Base-by-base conservation (phyloP, 2,797 vertebrate genomes). In the Myotis myotis region DNA sequence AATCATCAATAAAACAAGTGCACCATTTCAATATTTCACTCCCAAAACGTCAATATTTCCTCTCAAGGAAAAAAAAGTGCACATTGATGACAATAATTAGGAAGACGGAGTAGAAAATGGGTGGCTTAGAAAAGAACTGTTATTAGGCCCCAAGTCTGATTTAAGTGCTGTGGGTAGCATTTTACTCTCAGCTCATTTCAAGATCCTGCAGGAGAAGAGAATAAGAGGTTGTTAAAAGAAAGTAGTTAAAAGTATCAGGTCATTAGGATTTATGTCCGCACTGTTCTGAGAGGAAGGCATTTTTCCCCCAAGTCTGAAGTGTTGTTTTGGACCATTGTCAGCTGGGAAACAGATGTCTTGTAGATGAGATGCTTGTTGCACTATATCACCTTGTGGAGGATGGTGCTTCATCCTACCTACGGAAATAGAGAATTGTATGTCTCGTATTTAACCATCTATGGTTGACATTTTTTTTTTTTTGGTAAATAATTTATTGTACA, bases 41-140 rank as follows among this genome's bases (percentile, higher is more conserved):
- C 55, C 95, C 75, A 88, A 98, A 97, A 70, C 53, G 94, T 97
- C 97, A 98, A 84, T 98, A 98, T 98, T 98, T 97, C 92, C 89
- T 97, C 92, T 96, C 74, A 95, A 97, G 96, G 44, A 91, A 96
- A 91, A 80, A 96, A 84, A 93, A 97, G 96, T 95, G 36, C 51
- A 92, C 49, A 71, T 17, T 57, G 89, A 93, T 96, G 92, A 92
- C 92, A 93, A 91, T 97, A 98, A 98, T 98, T 97, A 97, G 88
- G 72, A 93, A 93, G 95, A 76, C 72, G 93, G 70, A 90, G 81
- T 96, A 97, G 96, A 95, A 95, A 97, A 97, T 92, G 13, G 12
- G 25, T 55, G 62, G 44, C 68, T 92, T 85, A 96, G 75, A 96
- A 89, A 97, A 97, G 97, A 98, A 93, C 38, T 96, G 38, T 96